Evolutionary conservation across 2,888 invertebrate species (phyloP).

Genomic region (Aphodius granarius): DNA sequence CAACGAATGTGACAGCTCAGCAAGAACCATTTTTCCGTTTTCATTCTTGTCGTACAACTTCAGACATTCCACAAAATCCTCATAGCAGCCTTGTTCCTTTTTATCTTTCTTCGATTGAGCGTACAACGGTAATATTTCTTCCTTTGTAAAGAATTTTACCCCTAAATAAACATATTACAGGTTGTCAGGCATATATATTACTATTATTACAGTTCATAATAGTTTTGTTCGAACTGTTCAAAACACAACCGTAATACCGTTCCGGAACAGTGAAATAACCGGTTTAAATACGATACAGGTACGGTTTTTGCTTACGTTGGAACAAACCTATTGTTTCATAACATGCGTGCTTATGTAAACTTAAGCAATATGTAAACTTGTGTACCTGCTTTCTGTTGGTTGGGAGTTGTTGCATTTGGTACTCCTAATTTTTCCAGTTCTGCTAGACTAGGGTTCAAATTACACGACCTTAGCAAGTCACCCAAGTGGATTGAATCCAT

Average conservation of each 20-base stretch:
- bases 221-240: no score
- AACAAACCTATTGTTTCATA: not conserved
- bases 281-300: not conserved
- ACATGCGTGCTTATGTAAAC: no score
- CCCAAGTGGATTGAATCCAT: conserved; percentile 90
- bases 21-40: conserved; percentile 92
- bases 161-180: conserved; percentile 48
- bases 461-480: conserved; percentile 87
- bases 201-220: no score
- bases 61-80: conserved; percentile 99
- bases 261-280: not conserved
- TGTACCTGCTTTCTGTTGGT: conserved; percentile 85
- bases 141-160: no score
- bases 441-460: conserved; percentile 91
- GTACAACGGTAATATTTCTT: conserved; percentile 97
- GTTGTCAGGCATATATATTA: no score
- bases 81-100: conserved; percentile 90
- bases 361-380: no score
- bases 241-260: no score
- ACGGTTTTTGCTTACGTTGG: not conserved
- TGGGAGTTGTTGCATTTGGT: no score
- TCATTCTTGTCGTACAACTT: conserved; percentile 99
- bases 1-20: conserved; percentile 94
- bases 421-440: conserved; percentile 91
- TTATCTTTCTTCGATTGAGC: conserved; percentile 88